phyloP scores from a whole-genome alignment of 30 jellyfish, hydroid and myxozoan species.

The Turritopsis dohrnii region DNA sequence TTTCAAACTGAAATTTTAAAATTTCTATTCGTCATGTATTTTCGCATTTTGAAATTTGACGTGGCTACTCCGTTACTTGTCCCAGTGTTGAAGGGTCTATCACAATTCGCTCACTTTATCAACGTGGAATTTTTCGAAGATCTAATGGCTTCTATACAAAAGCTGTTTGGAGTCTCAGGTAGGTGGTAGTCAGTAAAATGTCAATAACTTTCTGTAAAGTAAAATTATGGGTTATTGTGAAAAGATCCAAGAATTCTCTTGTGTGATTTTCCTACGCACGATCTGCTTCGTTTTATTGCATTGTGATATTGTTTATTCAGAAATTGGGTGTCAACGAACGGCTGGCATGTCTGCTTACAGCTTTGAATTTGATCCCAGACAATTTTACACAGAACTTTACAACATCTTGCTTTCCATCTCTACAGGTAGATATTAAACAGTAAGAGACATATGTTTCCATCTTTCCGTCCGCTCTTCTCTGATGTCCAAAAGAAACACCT shows the following conservation, averaged over 20 bases:
- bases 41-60: constrained; percentile 84
- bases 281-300: not conserved
- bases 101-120: constrained; percentile 86
- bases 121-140: constrained; percentile 85
- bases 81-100: constrained; percentile 77
- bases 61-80: constrained; percentile 48
- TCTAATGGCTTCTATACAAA: constrained; percentile 52
- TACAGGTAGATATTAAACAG: constrained; percentile 50
- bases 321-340: constrained; percentile 65
- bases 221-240: no score
- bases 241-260: no score
- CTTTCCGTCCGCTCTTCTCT: not conserved
- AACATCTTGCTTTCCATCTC: constrained; percentile 52
- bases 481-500: no score
- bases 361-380: constrained; percentile 90
- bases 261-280: no score
- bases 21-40: constrained; percentile 74
- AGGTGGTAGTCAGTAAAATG: no score
- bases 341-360: constrained; percentile 70
- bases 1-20: constrained; percentile 93
- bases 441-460: not conserved
- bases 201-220: no score
- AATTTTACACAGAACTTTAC: constrained; percentile 80
- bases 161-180: constrained; percentile 70
- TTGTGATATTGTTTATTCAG: constrained; percentile 30